Evolutionary conservation across 1,140 invertebrate species (phyloP).

Genomic region (Hyles euphorbiae): DNA sequence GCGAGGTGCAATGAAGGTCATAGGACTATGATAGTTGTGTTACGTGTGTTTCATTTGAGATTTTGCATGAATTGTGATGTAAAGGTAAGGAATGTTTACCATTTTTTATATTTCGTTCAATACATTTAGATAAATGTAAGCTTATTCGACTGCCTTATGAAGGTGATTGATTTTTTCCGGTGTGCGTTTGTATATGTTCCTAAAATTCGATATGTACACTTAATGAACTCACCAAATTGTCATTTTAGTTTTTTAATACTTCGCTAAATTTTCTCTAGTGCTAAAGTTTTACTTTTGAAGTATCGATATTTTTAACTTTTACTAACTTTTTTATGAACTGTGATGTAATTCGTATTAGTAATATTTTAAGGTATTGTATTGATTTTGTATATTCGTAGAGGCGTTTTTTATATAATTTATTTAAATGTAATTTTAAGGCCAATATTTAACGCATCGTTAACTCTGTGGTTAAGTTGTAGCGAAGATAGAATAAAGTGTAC

Average conservation of each 20-base stretch:
- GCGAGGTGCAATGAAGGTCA: slow-evolving; percentile 6
- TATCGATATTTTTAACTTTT: slow-evolving; percentile 50
- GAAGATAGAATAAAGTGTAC: neutral
- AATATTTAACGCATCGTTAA: slow-evolving; percentile 47
- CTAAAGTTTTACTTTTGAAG: slow-evolving; percentile 51
- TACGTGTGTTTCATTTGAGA: slow-evolving; percentile 18
- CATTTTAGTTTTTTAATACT: slow-evolving; percentile 50
- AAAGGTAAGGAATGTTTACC: slow-evolving; percentile 22
- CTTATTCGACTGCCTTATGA: slow-evolving; percentile 40
- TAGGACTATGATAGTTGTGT: slow-evolving; percentile 23
- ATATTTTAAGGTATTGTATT: slow-evolving; percentile 65
- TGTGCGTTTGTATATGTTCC: slow-evolving; percentile 64
- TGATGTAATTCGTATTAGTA: slow-evolving; percentile 75
- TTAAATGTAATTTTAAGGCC: slow-evolving; percentile 57
- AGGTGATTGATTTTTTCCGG: slow-evolving; percentile 37
- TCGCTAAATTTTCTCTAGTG: slow-evolving; percentile 38
- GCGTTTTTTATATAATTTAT: slow-evolving; percentile 71
- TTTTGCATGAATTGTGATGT: slow-evolving; percentile 17
- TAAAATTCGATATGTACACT: slow-evolving; percentile 59
- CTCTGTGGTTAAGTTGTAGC: slow-evolving; percentile 42
- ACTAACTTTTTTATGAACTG: slow-evolving; percentile 74
- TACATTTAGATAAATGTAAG: neutral
- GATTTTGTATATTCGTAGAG: slow-evolving; percentile 74
- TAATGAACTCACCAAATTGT: slow-evolving; percentile 65
- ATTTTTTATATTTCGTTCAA: slow-evolving; percentile 14